These are phyloP conservation scores for Pogoniulus pusillus DNA, from an alignment of 2,797 vertebrate species.

Conservation along the genomic window DNA sequence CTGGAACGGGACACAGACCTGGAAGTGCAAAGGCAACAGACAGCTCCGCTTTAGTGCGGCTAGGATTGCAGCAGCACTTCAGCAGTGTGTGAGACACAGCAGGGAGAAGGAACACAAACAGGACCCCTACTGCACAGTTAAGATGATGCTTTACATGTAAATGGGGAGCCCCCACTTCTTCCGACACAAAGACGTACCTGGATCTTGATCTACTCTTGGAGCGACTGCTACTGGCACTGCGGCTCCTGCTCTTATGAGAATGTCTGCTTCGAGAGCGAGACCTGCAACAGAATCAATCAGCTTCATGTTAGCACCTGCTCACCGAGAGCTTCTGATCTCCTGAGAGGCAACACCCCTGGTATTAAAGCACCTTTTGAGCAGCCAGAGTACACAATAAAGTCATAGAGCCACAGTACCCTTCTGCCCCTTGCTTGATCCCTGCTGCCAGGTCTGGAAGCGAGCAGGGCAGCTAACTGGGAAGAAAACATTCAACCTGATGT, in stretches of 20 bases:
- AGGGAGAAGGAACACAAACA: neutral
- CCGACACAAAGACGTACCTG: slow-evolving; percentile 76
- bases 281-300: slow-evolving; percentile 69
- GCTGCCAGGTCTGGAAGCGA: neutral
- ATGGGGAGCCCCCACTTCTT: neutral
- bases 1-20: slow-evolving; percentile 89
- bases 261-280: slow-evolving; percentile 93
- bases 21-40: slow-evolving; percentile 34
- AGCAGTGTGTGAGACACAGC: fast-evolving
- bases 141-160: neutral
- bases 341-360: fast-evolving
- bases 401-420: neutral
- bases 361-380: neutral
- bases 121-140: neutral
- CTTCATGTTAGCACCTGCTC: neutral
- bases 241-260: slow-evolving; percentile 92
- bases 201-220: slow-evolving; percentile 86
- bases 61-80: neutral
- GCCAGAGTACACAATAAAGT: neutral
- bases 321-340: neutral
- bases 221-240: slow-evolving; percentile 88
- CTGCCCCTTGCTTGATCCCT: neutral
- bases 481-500: neutral
- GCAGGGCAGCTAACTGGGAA: neutral
- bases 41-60: neutral